Base-by-base conservation (phyloP, 2,888 invertebrate species). In the Athalia rosae region DNA sequence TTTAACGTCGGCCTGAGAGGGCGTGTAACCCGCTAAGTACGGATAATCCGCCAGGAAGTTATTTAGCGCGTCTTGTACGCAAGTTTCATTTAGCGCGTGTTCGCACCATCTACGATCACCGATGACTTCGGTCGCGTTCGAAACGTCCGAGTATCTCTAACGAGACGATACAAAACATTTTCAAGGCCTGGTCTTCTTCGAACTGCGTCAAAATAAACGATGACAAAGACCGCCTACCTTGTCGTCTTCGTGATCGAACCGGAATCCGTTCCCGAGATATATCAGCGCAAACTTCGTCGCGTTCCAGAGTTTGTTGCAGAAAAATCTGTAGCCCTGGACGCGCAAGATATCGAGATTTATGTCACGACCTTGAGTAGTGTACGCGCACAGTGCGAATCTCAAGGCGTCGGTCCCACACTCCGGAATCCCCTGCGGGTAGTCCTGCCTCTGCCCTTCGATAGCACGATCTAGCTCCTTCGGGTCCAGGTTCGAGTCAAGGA, bases 221-320 rank as follows among this genome's bases (percentile, higher is more conserved):
- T 4, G 3, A 28, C 53, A n/a, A 3, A 28, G 53, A 74, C 56
- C 58, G 64, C 80, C 84, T 80, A 86, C 87, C 85, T 83, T 79
- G 78, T 80, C 45, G 84, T 79, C 61, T 78, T 85, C 61, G 84
- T 83, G 92, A 81, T 92, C 90, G 79, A 91, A 92, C 11, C 89
- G 89, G 76, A 93, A 92, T 67, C 91, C 91, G 59, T 92, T 91
- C 0, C 91, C 92, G 87, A 95, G 93, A 89, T 94, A 95, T 88
- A 93, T 92, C 80, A 98, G 92, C 0, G 98, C 95, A 89, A 99
- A 99, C 90, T 96, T 97, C 43, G 96, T 95, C 0, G 99, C 99
- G 91, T 99, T 99, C 99, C 99, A 99, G 69, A 99, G 92, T 90
- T 99, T 99, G 91, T 99, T 99, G 90, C 99, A 99, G 93, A 99